Conservation (phyloP, 2,797 vertebrate species). For the Catharus ustulatus region DNA sequence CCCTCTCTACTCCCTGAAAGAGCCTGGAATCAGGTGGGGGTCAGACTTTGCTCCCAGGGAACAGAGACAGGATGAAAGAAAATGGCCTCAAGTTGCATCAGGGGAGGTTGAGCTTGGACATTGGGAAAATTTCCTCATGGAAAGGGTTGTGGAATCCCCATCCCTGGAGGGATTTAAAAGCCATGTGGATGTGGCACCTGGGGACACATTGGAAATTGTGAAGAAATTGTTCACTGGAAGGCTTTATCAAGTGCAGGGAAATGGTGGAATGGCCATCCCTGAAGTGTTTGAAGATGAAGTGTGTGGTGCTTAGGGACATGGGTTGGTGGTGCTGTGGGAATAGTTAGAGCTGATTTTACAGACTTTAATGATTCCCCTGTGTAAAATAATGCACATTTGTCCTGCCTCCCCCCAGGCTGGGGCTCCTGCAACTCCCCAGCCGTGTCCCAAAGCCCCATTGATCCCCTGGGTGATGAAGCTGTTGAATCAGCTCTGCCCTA, state of each 20-base stretch:
- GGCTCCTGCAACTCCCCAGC: not conserved
- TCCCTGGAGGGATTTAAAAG: not conserved
- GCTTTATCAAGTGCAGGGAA: too few species aligned
- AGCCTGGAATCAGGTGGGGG: too few species aligned
- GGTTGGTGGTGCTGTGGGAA: not conserved
- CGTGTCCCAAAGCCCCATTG: slow-evolving; percentile 13
- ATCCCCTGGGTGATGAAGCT: slow-evolving; percentile 65
- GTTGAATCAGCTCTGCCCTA: slow-evolving; percentile 20
- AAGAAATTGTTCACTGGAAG: too few species aligned
- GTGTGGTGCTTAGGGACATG: not conserved
- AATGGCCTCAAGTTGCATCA: not conserved
- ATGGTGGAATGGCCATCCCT: too few species aligned
- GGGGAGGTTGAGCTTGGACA: not conserved
- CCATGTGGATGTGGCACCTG: rapidly evolving
- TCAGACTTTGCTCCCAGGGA: not conserved
- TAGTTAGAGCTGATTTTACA: rapidly evolving
- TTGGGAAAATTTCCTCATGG: not conserved
- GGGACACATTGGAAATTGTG: too few species aligned
- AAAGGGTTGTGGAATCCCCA: not conserved
- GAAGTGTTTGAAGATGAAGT: too few species aligned
- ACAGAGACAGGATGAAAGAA: not conserved
- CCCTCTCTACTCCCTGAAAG: too few species aligned
- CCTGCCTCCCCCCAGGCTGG: not conserved
- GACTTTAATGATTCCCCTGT: too few species aligned
- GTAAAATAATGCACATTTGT: rapidly evolving